phyloP scores from a whole-genome alignment of 2,888 invertebrate genomes.

The Meloe dianella region DNA sequence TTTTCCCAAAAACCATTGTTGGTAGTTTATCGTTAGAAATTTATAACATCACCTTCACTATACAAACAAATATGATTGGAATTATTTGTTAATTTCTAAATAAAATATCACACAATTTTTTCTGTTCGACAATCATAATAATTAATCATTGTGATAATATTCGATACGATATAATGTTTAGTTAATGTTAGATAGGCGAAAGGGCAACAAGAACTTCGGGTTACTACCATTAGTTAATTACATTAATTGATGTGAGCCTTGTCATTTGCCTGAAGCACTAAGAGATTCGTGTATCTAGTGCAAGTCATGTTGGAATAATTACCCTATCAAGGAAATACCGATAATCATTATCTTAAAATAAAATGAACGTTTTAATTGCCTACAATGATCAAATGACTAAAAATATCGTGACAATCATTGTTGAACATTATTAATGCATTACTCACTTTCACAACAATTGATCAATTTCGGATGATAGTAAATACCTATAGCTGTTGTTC shows the following conservation, averaged over 20 bases:
- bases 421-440: neutral
- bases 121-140: neutral
- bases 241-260: constrained; percentile 35
- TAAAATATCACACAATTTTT: neutral
- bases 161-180: too few species aligned
- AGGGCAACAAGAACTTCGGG: constrained; percentile 31
- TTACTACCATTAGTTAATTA: constrained; percentile 40
- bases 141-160: too few species aligned
- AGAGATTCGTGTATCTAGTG: constrained; percentile 8
- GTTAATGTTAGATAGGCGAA: constrained; percentile 14
- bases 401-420: neutral
- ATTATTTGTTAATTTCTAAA: neutral
- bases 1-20: constrained; percentile 19
- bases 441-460: neutral
- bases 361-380: too few species aligned
- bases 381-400: too few species aligned
- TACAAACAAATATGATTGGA: neutral
- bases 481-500: neutral
- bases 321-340: neutral
- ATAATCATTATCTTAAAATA: too few species aligned
- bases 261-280: constrained; percentile 15
- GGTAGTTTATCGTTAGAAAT: constrained; percentile 14
- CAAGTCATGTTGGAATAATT: constrained; percentile 9
- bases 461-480: neutral
- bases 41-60: neutral